phyloP scores from a whole-genome alignment of 2,888 invertebrate genomes.

The Galerucella nymphaeae region DNA sequence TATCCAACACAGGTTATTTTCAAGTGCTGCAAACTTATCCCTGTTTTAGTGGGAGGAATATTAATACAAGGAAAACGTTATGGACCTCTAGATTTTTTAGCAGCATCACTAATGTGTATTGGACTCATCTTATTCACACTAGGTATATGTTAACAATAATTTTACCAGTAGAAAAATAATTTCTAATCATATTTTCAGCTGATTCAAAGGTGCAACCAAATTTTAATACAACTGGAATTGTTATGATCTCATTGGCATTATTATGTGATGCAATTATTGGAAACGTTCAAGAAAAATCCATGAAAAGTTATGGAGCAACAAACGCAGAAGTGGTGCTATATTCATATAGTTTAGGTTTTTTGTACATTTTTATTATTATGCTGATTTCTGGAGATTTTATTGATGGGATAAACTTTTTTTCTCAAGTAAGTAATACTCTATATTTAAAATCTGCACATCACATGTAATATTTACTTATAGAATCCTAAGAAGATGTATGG shows the following conservation, averaged over 20 bases:
- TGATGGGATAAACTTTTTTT: slow-evolving; percentile 81
- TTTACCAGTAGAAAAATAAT: neutral
- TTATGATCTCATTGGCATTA: slow-evolving; percentile 85
- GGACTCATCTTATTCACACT: slow-evolving; percentile 93
- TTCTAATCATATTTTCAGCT: slow-evolving; percentile 65
- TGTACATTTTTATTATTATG: slow-evolving; percentile 82
- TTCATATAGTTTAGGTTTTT: slow-evolving; percentile 89
- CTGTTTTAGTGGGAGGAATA: slow-evolving; percentile 94
- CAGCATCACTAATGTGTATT: slow-evolving; percentile 87
- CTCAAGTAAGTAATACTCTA: slow-evolving; percentile 68
- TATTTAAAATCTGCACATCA: too few species aligned
- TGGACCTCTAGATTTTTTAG: slow-evolving; percentile 83
- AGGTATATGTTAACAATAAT: slow-evolving; percentile 68
- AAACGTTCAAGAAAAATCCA: slow-evolving; percentile 95
- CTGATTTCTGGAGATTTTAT: slow-evolving; percentile 78
- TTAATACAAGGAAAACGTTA: slow-evolving; percentile 91
- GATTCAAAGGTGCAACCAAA: slow-evolving; percentile 82
- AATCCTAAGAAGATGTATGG: slow-evolving; percentile 81
- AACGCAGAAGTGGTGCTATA: slow-evolving; percentile 94
- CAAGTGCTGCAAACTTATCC: slow-evolving; percentile 97
- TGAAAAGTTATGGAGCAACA: slow-evolving; percentile 84
- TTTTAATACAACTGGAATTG: slow-evolving; percentile 76
- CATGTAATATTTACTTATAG: slow-evolving; percentile 64
- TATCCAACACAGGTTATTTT: slow-evolving; percentile 98
- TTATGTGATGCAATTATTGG: slow-evolving; percentile 96